Evolutionary conservation across 92 coral and sea anemone species (phyloP).

Genomic region (Epizoanthus stellaris): DNA sequence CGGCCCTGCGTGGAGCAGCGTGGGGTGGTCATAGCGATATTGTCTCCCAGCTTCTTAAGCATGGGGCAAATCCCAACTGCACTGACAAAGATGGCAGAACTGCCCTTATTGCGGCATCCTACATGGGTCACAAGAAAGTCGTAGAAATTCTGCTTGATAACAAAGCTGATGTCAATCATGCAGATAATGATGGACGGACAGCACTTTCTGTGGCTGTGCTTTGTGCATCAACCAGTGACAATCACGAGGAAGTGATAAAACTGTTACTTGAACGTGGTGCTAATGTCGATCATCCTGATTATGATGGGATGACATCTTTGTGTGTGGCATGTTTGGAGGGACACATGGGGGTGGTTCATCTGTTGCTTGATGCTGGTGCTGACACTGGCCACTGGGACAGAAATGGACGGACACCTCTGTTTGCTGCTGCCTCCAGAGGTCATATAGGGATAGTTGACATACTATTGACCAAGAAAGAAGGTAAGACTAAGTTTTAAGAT

Average conservation of each 20-base stretch:
- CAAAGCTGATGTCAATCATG: constrained; percentile 90
- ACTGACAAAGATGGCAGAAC: constrained; percentile 95
- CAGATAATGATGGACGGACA: constrained; percentile 96
- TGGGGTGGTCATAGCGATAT: constrained; percentile 98
- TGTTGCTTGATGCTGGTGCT: constrained; percentile 80
- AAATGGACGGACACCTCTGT: constrained; percentile 94
- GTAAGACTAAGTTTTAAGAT: constrained; percentile 41
- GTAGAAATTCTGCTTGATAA: constrained; percentile 88
- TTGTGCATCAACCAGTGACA: constrained; percentile 80
- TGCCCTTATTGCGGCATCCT: constrained; percentile 96
- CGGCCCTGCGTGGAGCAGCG: constrained; percentile 97
- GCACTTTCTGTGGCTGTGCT: constrained; percentile 94
- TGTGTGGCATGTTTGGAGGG: constrained; percentile 96
- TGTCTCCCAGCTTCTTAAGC: constrained; percentile 86
- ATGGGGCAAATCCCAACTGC: constrained; percentile 91
- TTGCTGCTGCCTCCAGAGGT: constrained; percentile 98
- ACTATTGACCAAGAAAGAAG: constrained; percentile 72
- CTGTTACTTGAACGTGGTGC: constrained; percentile 79
- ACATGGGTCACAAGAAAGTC: constrained; percentile 92
- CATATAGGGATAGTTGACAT: constrained; percentile 82
- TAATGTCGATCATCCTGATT: constrained; percentile 91
- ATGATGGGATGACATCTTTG: constrained; percentile 93
- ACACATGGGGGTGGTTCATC: constrained; percentile 77
- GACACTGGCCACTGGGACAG: constrained; percentile 98
- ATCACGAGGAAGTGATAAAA: constrained; percentile 81